Evolutionary conservation across 2,888 invertebrate species (phyloP).

Genomic region (Tupiocoris notatus): DNA sequence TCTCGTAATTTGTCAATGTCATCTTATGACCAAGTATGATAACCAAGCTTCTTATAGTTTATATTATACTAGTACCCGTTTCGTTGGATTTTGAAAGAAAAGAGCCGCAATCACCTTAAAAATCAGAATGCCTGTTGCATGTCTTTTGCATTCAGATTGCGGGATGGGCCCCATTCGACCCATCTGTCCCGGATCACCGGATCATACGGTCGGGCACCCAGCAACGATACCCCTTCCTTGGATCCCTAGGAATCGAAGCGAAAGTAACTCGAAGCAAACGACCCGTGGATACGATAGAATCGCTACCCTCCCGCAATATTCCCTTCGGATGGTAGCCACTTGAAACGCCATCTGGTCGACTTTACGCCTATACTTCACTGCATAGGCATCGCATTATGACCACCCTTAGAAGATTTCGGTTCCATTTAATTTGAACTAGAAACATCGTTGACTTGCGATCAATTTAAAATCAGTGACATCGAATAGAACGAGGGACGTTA

Average conservation of each 20-base stretch:
- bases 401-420: conserved; percentile 14
- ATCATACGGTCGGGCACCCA: background rate
- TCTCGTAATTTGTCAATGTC: too few relatives aligned
- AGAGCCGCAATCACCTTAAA: too few relatives aligned
- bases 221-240: background rate
- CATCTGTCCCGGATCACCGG: background rate
- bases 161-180: background rate
- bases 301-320: background rate
- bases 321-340: background rate
- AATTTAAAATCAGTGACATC: conserved; percentile 18
- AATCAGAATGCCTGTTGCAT: too few relatives aligned
- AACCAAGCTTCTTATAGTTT: too few relatives aligned
- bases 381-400: background rate
- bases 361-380: too few relatives aligned
- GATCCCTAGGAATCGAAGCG: background rate
- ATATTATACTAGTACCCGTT: too few relatives aligned
- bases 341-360: conserved; percentile 2
- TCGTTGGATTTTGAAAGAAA: too few relatives aligned
- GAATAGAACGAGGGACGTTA: too few relatives aligned
- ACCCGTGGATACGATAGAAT: conserved; percentile 4
- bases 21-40: too few relatives aligned
- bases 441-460: conserved; percentile 31
- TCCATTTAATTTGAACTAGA: conserved; percentile 32
- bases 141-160: background rate
- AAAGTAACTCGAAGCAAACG: conserved; percentile 9